Base-by-base conservation (phyloP, 2,113 vertebrate genomes). In the Scolopax mira region DNA sequence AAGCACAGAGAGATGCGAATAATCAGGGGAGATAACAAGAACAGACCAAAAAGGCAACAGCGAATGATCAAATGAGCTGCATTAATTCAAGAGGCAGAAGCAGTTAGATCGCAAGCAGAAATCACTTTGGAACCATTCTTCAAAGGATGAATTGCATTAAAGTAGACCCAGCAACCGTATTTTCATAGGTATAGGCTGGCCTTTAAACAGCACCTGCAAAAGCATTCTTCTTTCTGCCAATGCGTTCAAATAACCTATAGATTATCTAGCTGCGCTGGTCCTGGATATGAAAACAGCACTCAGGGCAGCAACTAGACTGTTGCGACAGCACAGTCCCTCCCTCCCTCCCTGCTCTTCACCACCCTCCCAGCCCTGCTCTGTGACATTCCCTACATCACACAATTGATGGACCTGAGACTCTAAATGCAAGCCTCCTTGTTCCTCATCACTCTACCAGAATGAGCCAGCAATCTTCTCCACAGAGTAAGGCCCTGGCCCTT, bases 281-380 rank as follows among this genome's bases (percentile, higher is more conserved):
- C 11, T 21, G 57, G 21, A 49, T 61, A 39, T 2, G 10, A 79
- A 84, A 94, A 11, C 9, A 54, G 7, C 17, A 51, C 5, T 37
- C 19, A 37, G n/a, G n/a, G 18, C 21, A 41, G 18, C 7, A 77
- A 37, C 6, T 5, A 31, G 39, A 44, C 16, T 44, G 17, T 6
- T 71, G 28, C 0, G 2, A 66, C 46, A 52, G 18, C 28, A 46
- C 15, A 39, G 1, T n/a, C 18, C 13, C 28, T 54, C 21, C 13
- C 28, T 54, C 21, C 13, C 31, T 49, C 12, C 15, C 8, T 58
- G 37, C 8, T 79, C 18, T 31, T 31, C 31, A 4, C 12, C 14
- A 46, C 24, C 9, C 21, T 71, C 30, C 30, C 18, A 19, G 5
- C 1, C 2, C 41, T 64, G 5, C 19, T 1, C 0, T 14, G 4